These are phyloP conservation scores for Holacanthella duospinosa DNA, from an alignment of 2,888 invertebrate species.

Conservation along the genomic window DNA sequence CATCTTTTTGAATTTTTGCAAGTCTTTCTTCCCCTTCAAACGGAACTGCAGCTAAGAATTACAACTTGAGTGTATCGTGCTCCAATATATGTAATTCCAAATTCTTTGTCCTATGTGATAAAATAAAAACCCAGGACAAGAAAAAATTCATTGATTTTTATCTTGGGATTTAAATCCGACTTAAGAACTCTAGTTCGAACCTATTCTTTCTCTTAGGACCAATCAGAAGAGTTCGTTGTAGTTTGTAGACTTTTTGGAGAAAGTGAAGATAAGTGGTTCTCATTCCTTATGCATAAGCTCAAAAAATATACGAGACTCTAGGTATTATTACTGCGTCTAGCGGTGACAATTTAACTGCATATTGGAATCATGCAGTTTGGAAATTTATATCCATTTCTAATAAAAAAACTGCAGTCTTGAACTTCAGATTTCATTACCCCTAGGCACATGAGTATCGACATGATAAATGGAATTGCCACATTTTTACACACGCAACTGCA, in stretches of 20 bases:
- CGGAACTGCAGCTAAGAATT: too few species aligned
- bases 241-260: background rate
- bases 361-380: conserved; percentile 3
- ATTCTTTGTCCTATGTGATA: too few species aligned
- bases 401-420: background rate
- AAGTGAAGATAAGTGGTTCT: background rate
- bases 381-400: background rate
- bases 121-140: too few species aligned
- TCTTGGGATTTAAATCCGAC: too few species aligned
- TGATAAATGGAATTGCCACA: background rate
- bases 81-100: too few species aligned
- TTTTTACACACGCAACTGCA: too few species aligned
- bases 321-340: background rate
- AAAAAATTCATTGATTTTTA: too few species aligned
- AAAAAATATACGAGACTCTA: too few species aligned
- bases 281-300: background rate
- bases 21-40: too few species aligned
- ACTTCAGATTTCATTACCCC: background rate
- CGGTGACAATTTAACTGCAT: conserved; percentile 1
- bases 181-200: too few species aligned
- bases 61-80: too few species aligned
- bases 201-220: background rate
- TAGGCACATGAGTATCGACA: background rate
- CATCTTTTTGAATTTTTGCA: too few species aligned
- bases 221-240: background rate